These are phyloP conservation scores for Leptodactylus fallax DNA, from an alignment of 2,797 vertebrate species.

Conservation along the genomic window DNA sequence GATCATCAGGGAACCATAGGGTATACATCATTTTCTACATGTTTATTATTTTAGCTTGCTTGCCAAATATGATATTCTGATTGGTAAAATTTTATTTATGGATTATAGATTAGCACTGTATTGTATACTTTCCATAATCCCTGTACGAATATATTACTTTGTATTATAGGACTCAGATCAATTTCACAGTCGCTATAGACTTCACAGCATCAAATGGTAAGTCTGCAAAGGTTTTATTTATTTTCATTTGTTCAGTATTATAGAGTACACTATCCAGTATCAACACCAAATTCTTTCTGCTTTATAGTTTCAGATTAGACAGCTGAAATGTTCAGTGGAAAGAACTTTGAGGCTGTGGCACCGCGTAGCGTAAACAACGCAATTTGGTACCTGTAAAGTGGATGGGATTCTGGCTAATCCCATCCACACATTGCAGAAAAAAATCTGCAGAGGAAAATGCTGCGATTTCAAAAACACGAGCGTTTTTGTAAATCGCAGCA, in stretches of 20 bases:
- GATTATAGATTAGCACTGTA: neutral
- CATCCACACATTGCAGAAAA: too few relatives aligned
- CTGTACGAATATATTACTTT: neutral
- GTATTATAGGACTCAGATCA: constrained; percentile 93
- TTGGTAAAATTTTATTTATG: neutral
- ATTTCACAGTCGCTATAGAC: constrained; percentile 99
- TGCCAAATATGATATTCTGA: too few relatives aligned
- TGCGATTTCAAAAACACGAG: too few relatives aligned
- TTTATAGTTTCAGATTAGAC: neutral
- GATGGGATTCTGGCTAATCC: too few relatives aligned
- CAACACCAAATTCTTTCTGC: neutral
- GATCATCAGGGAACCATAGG: too few relatives aligned
- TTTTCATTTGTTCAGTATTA: neutral
- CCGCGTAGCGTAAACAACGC: too few relatives aligned
- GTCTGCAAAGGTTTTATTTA: constrained; percentile 62
- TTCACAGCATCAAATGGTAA: constrained; percentile 99
- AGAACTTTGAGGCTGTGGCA: too few relatives aligned
- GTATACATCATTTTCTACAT: too few relatives aligned
- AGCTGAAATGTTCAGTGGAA: neutral
- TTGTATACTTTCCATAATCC: neutral
- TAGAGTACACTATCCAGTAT: neutral
- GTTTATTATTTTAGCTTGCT: too few relatives aligned
- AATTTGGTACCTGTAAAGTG: too few relatives aligned
- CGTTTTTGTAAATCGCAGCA: too few relatives aligned
- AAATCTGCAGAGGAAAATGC: too few relatives aligned